Conservation (phyloP, 2,797 vertebrate genomes). For the Sciurus vulgaris region DNA sequence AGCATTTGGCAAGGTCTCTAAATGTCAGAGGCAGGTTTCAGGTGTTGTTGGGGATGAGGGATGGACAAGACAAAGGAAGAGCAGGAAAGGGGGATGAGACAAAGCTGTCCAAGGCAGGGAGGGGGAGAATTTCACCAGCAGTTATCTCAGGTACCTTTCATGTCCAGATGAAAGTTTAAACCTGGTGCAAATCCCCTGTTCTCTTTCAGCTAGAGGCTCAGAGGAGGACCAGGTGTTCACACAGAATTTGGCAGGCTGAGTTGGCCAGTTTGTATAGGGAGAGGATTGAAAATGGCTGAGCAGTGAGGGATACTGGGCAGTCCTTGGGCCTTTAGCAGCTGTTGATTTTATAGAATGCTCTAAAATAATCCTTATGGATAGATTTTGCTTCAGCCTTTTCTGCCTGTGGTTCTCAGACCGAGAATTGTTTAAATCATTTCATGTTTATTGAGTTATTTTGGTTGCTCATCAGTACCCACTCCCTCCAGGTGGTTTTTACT, state of each 20-base stretch:
- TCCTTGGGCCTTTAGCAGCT: constrained; percentile 65
- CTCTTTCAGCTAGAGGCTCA: neutral
- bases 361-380: constrained; percentile 69
- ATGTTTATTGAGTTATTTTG: constrained; percentile 62
- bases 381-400: constrained; percentile 49
- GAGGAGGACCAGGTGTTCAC: constrained; percentile 66
- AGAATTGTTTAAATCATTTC: constrained; percentile 51
- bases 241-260: constrained; percentile 52
- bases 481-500: neutral
- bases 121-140: neutral
- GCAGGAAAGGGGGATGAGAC: neutral
- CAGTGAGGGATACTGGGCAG: constrained; percentile 44
- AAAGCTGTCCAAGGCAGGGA: neutral
- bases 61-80: neutral
- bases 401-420: constrained; percentile 28
- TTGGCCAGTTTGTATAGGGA: constrained; percentile 19
- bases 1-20: neutral
- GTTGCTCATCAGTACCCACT: neutral
- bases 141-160: neutral
- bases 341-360: constrained; percentile 66
- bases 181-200: neutral
- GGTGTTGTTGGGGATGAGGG: neutral
- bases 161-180: neutral
- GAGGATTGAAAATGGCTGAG: constrained; percentile 61
- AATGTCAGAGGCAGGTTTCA: neutral